Percentiles rank a stretch among this genome's conserved stretches.
These are phyloP conservation scores for Chorisops tibialis DNA, from an alignment of 2,888 invertebrate genomes.

Conservation along the genomic window DNA sequence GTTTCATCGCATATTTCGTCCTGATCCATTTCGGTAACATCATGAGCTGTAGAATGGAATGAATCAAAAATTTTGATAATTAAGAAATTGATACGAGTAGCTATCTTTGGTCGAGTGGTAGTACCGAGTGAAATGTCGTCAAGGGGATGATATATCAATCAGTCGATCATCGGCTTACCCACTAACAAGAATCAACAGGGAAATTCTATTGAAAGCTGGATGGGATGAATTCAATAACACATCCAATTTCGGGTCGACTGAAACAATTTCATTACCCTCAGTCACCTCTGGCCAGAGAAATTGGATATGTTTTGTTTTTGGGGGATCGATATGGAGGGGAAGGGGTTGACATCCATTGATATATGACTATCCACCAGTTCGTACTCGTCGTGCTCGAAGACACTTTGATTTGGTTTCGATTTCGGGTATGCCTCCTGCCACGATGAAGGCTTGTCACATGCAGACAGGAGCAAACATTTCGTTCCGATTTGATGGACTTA, in stretches of 20 bases:
- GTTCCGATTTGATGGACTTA: slow-evolving; percentile 20
- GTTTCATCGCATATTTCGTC: slow-evolving; percentile 53
- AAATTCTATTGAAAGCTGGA: neutral
- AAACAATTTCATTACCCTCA: slow-evolving; percentile 21
- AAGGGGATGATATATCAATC: slow-evolving; percentile 17
- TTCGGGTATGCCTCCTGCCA: neutral
- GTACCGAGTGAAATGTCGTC: slow-evolving; percentile 13
- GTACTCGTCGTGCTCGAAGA: neutral
- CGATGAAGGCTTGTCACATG: slow-evolving; percentile 1
- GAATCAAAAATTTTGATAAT: too few relatives aligned
- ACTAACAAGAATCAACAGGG: slow-evolving; percentile 15
- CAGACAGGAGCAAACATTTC: neutral
- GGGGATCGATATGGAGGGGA: slow-evolving; percentile 4
- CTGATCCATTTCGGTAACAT: slow-evolving; percentile 52
- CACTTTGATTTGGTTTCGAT: slow-evolving; percentile 18
- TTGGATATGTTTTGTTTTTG: slow-evolving; percentile 6
- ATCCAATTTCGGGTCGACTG: slow-evolving; percentile 14
- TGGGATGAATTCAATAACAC: slow-evolving; percentile 18
- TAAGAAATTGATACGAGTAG: too few relatives aligned
- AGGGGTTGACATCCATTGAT: too few relatives aligned
- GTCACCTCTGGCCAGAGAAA: slow-evolving; percentile 14
- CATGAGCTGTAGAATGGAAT: slow-evolving; percentile 44
- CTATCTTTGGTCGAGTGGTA: too few relatives aligned
- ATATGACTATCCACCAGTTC: neutral
- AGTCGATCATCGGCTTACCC: slow-evolving; percentile 10